Base-by-base conservation (phyloP, 2,113 vertebrate genomes). In the Pterophyllum scalare region DNA sequence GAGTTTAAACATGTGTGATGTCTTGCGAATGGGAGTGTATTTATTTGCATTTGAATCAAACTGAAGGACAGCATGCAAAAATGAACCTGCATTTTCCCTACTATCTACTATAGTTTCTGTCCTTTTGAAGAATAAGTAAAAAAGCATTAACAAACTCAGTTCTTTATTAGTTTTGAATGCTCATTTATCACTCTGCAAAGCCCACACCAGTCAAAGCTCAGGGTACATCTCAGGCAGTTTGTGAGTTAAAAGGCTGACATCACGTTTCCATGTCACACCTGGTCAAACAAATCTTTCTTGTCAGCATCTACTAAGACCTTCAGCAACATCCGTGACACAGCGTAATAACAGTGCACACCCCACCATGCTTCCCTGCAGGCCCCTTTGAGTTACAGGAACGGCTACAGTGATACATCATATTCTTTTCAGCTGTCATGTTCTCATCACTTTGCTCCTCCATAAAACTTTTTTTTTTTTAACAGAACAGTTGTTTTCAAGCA, bases 261-360 rank as follows among this genome's bases (percentile, higher is more conserved):
- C 59, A 59, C 62, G 58, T 77, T 67, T 72, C 38, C 46, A 83
- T 87, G 84, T 93, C 82, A 83, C 28, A 64, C 58, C 33, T 65
- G 67, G 52, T 67, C 80, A 57, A 70, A 87, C 40, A 78, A 85
- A 85, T 90, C 80, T 31, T 82, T 77, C 76, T 75, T 88, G 85
- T 89, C 85, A 91, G 80, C 81, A 59, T 79, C 78, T 59, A 31
- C 61, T 40, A 75, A 81, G 81, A 79, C 83, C 57, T 79, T 75
- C 59, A 79, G 76, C 64, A 77, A 38, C 85, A 74, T 74, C 87
- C n/a, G 59, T 83, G 87, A 81, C 62, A 64, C 77, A 79, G 38
- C 0, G 5, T 81, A 82, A 86, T 88, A 82, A 86, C 87, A 84
- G 87, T 72, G 57, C 74, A 80, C 61, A 80, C 17, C 80, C 33